These are phyloP conservation scores for Bombycilla garrulus DNA, from an alignment of 2,113 vertebrate species.

Conservation along the genomic window DNA sequence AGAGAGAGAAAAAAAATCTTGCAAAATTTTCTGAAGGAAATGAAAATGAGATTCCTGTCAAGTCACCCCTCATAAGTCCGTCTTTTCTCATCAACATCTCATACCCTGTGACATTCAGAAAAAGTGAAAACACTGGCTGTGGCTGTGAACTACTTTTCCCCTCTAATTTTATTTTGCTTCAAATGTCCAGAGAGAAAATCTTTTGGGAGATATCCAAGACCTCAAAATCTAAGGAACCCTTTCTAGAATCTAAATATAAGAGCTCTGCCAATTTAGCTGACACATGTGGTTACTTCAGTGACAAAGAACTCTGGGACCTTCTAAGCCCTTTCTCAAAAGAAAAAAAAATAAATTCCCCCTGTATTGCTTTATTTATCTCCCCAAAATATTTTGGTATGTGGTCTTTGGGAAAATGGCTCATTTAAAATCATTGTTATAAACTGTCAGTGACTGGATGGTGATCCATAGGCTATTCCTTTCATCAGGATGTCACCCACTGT, in stretches of 20 bases:
- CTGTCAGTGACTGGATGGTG: background rate
- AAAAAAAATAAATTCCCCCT: background rate
- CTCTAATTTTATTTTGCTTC: slow-evolving; percentile 8
- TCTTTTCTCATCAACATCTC: background rate
- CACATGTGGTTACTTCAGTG: slow-evolving; percentile 33
- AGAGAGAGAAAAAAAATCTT: background rate
- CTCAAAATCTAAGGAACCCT: background rate
- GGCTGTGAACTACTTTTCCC: background rate
- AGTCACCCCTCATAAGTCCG: background rate
- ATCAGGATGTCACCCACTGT: background rate
- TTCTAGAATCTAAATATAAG: slow-evolving; percentile 18
- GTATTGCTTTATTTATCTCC: background rate
- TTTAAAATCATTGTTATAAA: background rate
- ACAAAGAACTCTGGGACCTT: background rate
- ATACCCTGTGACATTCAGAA: background rate
- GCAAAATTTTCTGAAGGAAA: slow-evolving; percentile 12
- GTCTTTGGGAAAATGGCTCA: background rate
- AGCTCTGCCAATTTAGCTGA: slow-evolving; percentile 33
- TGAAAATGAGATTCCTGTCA: slow-evolving; percentile 40
- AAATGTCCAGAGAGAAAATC: background rate
- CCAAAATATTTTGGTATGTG: background rate
- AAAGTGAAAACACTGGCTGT: background rate
- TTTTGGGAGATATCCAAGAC: slow-evolving; percentile 31
- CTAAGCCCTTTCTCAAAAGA: background rate
- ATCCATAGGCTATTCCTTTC: background rate